Evolutionary conservation across 2,113 vertebrate species (phyloP).

Genomic region (Struthidea cinerea): DNA sequence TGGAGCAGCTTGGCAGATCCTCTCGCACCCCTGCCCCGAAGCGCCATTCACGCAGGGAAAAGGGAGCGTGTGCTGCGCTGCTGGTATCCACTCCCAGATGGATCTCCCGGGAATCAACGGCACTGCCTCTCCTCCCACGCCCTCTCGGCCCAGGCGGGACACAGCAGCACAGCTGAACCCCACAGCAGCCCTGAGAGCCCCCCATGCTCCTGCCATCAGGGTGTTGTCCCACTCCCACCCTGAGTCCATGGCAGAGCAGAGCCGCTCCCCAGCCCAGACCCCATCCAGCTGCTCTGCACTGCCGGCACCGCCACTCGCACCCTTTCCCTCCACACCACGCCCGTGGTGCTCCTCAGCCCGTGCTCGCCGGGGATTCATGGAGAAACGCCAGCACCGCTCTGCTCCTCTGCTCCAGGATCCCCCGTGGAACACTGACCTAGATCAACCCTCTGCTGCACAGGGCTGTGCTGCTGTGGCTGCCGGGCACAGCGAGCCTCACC

Average conservation of each 20-base stretch:
- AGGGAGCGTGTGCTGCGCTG: background rate
- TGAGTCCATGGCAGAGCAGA: background rate
- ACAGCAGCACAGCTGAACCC: background rate
- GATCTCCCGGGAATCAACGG: rapidly evolving
- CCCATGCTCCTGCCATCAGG: background rate
- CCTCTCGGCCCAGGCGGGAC: background rate
- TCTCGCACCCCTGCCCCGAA: background rate
- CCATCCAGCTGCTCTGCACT: background rate
- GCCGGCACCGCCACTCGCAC: background rate
- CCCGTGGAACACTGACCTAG: background rate
- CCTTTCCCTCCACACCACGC: background rate
- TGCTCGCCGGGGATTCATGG: rapidly evolving
- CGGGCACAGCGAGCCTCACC: rapidly evolving
- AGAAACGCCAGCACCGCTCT: background rate
- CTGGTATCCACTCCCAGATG: background rate
- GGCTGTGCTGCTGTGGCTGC: background rate
- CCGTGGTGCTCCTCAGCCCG: rapidly evolving
- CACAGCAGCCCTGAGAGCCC: background rate
- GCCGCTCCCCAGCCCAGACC: background rate
- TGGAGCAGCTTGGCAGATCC: background rate
- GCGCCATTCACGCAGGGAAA: background rate
- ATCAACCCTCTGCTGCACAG: background rate
- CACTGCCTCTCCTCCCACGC: background rate
- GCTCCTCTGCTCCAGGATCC: background rate
- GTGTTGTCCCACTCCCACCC: background rate